A percentile compares a stretch with the other conserved stretches of the same genome.
These are phyloP conservation scores for Leptestheria dahalacensis DNA, from an alignment of 1,140 invertebrate genomes.

Conservation along the genomic window DNA sequence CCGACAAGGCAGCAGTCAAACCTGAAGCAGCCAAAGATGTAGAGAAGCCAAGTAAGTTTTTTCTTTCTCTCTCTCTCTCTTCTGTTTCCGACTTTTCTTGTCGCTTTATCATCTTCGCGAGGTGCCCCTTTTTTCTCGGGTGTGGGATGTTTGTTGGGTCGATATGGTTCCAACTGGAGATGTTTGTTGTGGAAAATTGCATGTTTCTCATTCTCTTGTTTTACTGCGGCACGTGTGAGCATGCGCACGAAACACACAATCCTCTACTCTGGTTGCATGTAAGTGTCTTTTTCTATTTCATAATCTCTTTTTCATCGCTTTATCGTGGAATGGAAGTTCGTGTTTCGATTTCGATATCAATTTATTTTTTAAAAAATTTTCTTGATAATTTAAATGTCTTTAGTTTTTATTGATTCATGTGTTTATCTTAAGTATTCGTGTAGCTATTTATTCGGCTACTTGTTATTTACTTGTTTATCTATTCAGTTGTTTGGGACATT, in stretches of 20 bases:
- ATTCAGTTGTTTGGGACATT: constrained; percentile 1
- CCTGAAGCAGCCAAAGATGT: constrained; percentile 22
- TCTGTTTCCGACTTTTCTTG: constrained; percentile 6
- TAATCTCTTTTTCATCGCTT: too few relatives aligned
- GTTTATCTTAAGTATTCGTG: too few relatives aligned
- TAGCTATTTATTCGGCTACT: too few relatives aligned
- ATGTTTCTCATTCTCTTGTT: background rate
- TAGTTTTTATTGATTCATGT: too few relatives aligned
- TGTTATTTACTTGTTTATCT: background rate
- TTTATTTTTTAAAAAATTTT: too few relatives aligned
- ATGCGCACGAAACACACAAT: too few relatives aligned
- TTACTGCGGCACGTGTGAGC: background rate
- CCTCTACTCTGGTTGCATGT: background rate
- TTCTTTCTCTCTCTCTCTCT: background rate
- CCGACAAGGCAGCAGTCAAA: constrained; percentile 13
- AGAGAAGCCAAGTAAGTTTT: constrained; percentile 30
- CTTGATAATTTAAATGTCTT: too few relatives aligned
- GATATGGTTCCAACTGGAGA: too few relatives aligned
- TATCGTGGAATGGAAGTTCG: too few relatives aligned
- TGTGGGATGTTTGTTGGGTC: background rate
- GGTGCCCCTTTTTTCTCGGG: background rate
- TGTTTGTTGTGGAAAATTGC: too few relatives aligned
- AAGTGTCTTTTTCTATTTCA: too few relatives aligned
- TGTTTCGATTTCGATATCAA: too few relatives aligned
- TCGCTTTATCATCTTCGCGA: background rate